A percentile compares a stretch with the other conserved stretches of the same genome.
These are phyloP conservation scores for Camponotus fellah DNA, from an alignment of 2,888 invertebrate species.

Conservation along the genomic window DNA sequence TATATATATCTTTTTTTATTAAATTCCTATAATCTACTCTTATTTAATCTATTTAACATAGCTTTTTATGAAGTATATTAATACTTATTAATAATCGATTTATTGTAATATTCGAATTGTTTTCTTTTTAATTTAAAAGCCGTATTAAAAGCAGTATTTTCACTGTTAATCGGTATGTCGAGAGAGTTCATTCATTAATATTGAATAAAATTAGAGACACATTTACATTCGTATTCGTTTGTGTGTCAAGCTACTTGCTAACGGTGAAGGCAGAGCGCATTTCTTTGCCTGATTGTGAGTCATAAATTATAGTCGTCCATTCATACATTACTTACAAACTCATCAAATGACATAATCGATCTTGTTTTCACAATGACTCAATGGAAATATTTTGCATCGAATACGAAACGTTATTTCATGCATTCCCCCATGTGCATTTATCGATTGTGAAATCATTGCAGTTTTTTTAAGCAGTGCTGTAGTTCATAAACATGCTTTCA, in stretches of 20 bases:
- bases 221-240: neutral
- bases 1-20: neutral
- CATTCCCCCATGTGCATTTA: neutral
- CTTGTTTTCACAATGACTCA: conserved; percentile 67
- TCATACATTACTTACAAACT: conserved; percentile 65
- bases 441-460: conserved; percentile 55
- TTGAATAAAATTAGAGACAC: conserved; percentile 9
- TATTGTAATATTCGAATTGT: neutral
- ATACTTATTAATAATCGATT: neutral
- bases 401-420: conserved; percentile 13
- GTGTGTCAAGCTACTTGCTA: conserved; percentile 56
- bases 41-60: neutral
- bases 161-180: conserved; percentile 18
- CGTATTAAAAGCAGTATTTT: neutral
- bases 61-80: neutral
- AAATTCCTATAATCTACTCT: neutral
- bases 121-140: neutral
- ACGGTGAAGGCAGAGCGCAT: conserved; percentile 64
- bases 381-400: conserved; percentile 38
- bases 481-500: neutral
- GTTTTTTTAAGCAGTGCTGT: conserved; percentile 17
- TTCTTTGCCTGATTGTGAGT: conserved; percentile 65
- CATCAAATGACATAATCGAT: conserved; percentile 74
- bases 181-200: neutral
- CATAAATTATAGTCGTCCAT: conserved; percentile 76